Percentiles rank a stretch among this genome's conserved stretches.
Conservation (phyloP, 2,888 invertebrate species). For the Thymelicus sylvestris region DNA sequence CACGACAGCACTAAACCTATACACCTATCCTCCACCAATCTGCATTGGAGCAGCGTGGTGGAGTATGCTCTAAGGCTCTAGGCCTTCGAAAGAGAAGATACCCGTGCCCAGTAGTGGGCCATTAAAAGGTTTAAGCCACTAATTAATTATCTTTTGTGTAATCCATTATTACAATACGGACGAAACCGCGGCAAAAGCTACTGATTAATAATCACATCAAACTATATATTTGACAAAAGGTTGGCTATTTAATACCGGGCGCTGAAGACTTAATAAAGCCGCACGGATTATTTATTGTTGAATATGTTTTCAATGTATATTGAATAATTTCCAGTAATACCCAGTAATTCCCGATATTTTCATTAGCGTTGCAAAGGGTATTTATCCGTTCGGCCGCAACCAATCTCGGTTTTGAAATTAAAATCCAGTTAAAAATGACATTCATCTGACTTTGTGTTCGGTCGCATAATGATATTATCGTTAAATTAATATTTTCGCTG, state of each 20-base stretch:
- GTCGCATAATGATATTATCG: not conserved
- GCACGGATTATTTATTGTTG: slow-evolving; percentile 26
- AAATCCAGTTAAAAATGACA: slow-evolving; percentile 21
- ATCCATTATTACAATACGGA: too few species aligned
- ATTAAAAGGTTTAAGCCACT: too few species aligned
- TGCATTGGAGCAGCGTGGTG: too few species aligned
- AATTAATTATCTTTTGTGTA: too few species aligned
- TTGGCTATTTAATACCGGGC: slow-evolving; percentile 20
- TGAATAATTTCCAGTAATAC: slow-evolving; percentile 27
- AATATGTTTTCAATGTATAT: slow-evolving; percentile 35
- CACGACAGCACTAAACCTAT: too few species aligned
- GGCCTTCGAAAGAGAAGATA: too few species aligned
- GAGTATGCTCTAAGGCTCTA: too few species aligned
- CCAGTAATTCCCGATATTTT: slow-evolving; percentile 40
- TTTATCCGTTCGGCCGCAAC: slow-evolving; percentile 33
- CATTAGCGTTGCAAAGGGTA: slow-evolving; percentile 39
- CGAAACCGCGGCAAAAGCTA: too few species aligned
- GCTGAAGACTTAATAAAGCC: slow-evolving; percentile 19
- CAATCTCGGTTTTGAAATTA: slow-evolving; percentile 31
- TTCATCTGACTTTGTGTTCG: slow-evolving; percentile 17
- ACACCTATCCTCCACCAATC: too few species aligned
- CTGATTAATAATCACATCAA: not conserved
- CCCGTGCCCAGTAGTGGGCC: too few species aligned
- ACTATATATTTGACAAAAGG: slow-evolving; percentile 10
- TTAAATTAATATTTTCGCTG: not conserved